Conservation (phyloP, 2,888 invertebrate genomes). For the Drosophila niveifrons region DNA sequence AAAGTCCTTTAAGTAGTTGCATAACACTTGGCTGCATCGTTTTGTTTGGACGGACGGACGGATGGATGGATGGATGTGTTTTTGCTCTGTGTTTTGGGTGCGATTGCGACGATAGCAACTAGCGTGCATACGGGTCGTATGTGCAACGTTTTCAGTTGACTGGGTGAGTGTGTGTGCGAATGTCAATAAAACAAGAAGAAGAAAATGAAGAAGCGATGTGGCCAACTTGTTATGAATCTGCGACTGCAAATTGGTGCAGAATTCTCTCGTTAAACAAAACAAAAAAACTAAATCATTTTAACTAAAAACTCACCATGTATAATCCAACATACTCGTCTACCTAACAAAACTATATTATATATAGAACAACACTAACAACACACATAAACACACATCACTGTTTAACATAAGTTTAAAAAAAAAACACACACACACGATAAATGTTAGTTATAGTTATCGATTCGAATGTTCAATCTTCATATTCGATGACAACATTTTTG, state of each 20-base stretch:
- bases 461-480: slow-evolving; percentile 41
- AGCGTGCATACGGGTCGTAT: slow-evolving; percentile 79
- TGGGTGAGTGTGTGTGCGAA: slow-evolving; percentile 25
- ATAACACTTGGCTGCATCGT: slow-evolving; percentile 78
- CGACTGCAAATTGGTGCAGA: slow-evolving; percentile 54
- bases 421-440: slow-evolving; percentile 32
- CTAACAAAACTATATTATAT: slow-evolving; percentile 16
- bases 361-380: slow-evolving; percentile 13
- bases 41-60: background rate
- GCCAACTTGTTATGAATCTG: slow-evolving; percentile 54
- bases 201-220: slow-evolving; percentile 38
- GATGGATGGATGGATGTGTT: slow-evolving; percentile 23
- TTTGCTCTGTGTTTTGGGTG: slow-evolving; percentile 21
- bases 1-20: slow-evolving; percentile 79
- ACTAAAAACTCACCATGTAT: slow-evolving; percentile 57
- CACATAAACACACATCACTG: slow-evolving; percentile 28
- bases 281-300: slow-evolving; percentile 40
- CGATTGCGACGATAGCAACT: slow-evolving; percentile 63
- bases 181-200: background rate
- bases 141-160: slow-evolving; percentile 78
- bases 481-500: slow-evolving; percentile 50
- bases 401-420: slow-evolving; percentile 60
- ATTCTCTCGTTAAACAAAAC: slow-evolving; percentile 29
- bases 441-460: slow-evolving; percentile 70
- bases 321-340: slow-evolving; percentile 42